phyloP scores from a whole-genome alignment of 1,140 invertebrate species.

The Dendroctonus ponderosae region DNA sequence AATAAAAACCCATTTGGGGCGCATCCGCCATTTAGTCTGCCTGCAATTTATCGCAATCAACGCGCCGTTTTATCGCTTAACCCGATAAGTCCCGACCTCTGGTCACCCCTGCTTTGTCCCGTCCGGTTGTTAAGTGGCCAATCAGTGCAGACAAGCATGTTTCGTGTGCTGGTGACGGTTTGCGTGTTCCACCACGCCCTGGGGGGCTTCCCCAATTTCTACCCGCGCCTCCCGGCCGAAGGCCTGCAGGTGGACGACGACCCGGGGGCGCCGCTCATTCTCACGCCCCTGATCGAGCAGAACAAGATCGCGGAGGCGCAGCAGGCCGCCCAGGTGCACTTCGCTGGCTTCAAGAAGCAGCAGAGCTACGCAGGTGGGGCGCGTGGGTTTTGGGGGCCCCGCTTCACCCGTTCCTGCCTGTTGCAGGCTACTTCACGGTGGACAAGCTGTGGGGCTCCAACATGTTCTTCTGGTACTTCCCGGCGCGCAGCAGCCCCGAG shows the following conservation, averaged over 20 bases:
- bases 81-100: too few species aligned
- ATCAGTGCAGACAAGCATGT: too few species aligned
- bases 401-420: too few species aligned
- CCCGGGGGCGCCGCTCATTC: slow-evolving; percentile 12
- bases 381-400: too few species aligned
- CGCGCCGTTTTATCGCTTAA: too few species aligned
- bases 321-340: slow-evolving; percentile 32
- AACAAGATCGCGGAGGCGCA: slow-evolving; percentile 53
- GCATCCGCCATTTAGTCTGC: too few species aligned
- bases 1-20: too few species aligned
- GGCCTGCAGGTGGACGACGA: slow-evolving; percentile 4
- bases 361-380: slow-evolving; percentile 38
- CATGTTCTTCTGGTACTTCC: slow-evolving; percentile 80
- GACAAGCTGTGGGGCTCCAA: slow-evolving; percentile 66
- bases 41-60: too few species aligned
- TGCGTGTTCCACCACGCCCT: too few species aligned
- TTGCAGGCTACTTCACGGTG: slow-evolving; percentile 72
- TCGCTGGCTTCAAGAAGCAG: slow-evolving; percentile 43
- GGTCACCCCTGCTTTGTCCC: too few species aligned
- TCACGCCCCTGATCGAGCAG: slow-evolving; percentile 49
- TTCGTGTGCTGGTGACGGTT: too few species aligned
- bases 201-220: slow-evolving; percentile 9
- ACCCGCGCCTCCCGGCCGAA: slow-evolving; percentile 1
- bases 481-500: slow-evolving; percentile 54
- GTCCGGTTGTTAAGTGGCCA: too few species aligned